Conservation (phyloP, 2,888 invertebrate species). For the Clivina fossor region DNA sequence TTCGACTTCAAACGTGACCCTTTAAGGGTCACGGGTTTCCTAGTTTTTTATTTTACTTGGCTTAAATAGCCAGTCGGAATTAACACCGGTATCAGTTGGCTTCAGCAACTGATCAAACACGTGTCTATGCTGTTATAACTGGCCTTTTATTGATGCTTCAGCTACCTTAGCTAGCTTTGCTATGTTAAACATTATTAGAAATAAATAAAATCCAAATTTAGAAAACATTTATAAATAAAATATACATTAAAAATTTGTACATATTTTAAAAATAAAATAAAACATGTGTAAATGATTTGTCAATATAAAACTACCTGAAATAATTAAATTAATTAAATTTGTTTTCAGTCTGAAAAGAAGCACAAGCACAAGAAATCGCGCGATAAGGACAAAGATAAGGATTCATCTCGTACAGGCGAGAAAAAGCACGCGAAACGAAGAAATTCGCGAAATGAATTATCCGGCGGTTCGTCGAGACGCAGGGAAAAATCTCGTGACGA, state of each 20-base stretch:
- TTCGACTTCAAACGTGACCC: too few species aligned
- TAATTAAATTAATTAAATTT: conserved; percentile 12
- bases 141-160: too few species aligned
- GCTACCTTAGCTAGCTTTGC: conserved; percentile 36
- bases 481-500: conserved; percentile 57
- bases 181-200: too few species aligned
- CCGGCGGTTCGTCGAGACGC: conserved; percentile 50
- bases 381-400: conserved; percentile 55
- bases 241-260: too few species aligned
- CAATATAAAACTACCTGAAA: background rate
- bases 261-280: too few species aligned
- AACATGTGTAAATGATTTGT: conserved; percentile 16
- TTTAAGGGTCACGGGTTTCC: too few species aligned
- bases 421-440: conserved; percentile 51
- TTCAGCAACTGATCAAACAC: too few species aligned
- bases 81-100: too few species aligned
- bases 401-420: conserved; percentile 25
- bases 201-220: conserved; percentile 27
- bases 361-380: conserved; percentile 56
- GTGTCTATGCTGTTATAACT: too few species aligned
- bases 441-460: conserved; percentile 51
- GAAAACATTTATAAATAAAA: conserved; percentile 47
- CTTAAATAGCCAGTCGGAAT: too few species aligned
- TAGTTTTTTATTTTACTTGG: too few species aligned
- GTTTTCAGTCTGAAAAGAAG: conserved; percentile 48